Percentiles rank a stretch among this genome's conserved stretches.
phyloP scores from a whole-genome alignment of 1,140 invertebrate species.

The Caenorhabditis tropicalis region DNA sequence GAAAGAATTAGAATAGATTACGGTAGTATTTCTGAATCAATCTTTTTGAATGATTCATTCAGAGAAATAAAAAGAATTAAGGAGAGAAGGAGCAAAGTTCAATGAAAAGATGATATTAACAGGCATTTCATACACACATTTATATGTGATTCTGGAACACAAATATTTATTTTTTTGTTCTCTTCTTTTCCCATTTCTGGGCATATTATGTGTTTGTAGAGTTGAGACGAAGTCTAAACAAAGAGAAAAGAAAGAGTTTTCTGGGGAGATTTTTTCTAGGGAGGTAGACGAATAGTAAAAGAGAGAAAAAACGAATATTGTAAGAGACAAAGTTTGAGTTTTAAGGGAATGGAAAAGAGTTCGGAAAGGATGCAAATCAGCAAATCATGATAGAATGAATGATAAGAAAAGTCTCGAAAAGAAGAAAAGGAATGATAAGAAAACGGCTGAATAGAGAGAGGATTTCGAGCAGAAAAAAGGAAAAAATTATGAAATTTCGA shows the following conservation, averaged over 20 bases:
- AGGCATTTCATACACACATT: not conserved
- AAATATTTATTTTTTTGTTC: not conserved
- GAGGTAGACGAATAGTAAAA: too few relatives aligned
- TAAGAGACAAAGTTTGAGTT: not conserved
- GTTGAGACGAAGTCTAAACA: slow-evolving; percentile 4
- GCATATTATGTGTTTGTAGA: not conserved
- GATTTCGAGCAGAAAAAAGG: not conserved
- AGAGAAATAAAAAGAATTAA: too few relatives aligned
- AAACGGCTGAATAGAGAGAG: not conserved
- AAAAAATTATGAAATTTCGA: not conserved
- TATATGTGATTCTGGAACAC: not conserved
- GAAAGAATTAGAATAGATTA: not conserved
- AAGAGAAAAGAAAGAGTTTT: not conserved
- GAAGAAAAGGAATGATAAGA: not conserved
- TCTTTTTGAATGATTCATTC: too few relatives aligned
- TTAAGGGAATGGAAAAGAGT: not conserved
- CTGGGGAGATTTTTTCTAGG: not conserved
- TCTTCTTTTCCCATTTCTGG: not conserved
- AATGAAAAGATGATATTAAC: too few relatives aligned
- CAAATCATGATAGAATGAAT: not conserved
- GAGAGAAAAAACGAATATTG: not conserved
- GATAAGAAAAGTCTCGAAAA: slow-evolving; percentile 21
- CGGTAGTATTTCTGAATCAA: too few relatives aligned
- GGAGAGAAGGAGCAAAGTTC: too few relatives aligned
- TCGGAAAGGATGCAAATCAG: slow-evolving; percentile 11